Conservation (phyloP, 2,888 invertebrate species). For the Epistrophella euchroma region DNA sequence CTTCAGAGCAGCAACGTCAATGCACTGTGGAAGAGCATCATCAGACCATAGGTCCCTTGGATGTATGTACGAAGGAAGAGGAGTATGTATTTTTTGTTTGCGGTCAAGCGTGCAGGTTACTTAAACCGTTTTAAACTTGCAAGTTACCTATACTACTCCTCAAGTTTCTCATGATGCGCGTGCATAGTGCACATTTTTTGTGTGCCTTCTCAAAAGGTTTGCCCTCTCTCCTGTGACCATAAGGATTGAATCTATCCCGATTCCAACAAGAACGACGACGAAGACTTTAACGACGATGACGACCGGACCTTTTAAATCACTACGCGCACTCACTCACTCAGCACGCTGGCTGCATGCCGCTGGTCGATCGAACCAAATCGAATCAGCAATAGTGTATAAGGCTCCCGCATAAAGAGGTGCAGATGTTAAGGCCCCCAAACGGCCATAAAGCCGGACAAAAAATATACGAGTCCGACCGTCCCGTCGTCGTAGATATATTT, state of each 20-base stretch:
- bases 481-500: slow-evolving; percentile 45
- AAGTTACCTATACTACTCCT: slow-evolving; percentile 28
- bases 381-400: slow-evolving; percentile 46
- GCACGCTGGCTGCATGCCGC: slow-evolving; percentile 37
- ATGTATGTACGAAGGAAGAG: background rate
- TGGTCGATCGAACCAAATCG: slow-evolving; percentile 44
- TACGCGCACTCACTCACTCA: slow-evolving; percentile 71
- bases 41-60: slow-evolving; percentile 39
- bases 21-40: slow-evolving; percentile 24
- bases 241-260: slow-evolving; percentile 62
- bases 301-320: slow-evolving; percentile 74
- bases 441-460: slow-evolving; percentile 40
- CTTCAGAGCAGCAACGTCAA: slow-evolving; percentile 17
- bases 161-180: slow-evolving; percentile 61
- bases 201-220: slow-evolving; percentile 20
- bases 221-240: slow-evolving; percentile 35
- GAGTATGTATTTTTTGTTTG: slow-evolving; percentile 34
- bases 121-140: slow-evolving; percentile 61
- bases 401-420: slow-evolving; percentile 73
- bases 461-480: slow-evolving; percentile 56
- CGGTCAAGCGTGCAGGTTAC: slow-evolving; percentile 74
- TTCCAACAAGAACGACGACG: slow-evolving; percentile 24
- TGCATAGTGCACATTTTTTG: slow-evolving; percentile 64
- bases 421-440: slow-evolving; percentile 60
- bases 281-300: slow-evolving; percentile 47